phyloP scores from a whole-genome alignment of 2,888 invertebrate species.

The Mellilla xanthometata region DNA sequence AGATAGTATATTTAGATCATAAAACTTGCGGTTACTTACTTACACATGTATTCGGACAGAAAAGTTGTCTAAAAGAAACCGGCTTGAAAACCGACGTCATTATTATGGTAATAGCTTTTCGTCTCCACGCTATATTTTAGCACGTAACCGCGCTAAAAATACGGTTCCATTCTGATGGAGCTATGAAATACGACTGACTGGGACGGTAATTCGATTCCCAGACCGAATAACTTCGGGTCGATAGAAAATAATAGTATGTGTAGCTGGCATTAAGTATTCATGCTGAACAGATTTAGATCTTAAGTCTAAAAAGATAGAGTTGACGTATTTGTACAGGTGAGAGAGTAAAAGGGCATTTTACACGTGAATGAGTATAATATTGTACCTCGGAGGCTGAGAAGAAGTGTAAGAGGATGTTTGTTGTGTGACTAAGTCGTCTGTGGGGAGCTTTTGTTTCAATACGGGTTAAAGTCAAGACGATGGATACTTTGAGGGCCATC shows the following conservation, averaged over 20 bases:
- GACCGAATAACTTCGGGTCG: slow-evolving; percentile 3
- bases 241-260: slow-evolving; percentile 5
- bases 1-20: too few relatives aligned
- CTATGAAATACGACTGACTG: slow-evolving; percentile 1
- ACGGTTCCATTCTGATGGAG: neutral
- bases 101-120: too few relatives aligned
- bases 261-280: slow-evolving; percentile 8
- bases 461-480: slow-evolving; percentile 1
- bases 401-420: slow-evolving; percentile 11
- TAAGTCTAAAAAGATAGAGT: slow-evolving; percentile 3
- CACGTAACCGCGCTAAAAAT: neutral
- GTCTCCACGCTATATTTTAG: neutral
- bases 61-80: too few relatives aligned
- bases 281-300: slow-evolving; percentile 10
- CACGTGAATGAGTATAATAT: slow-evolving; percentile 13
- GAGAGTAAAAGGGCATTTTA: slow-evolving; percentile 8
- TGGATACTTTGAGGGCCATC: neutral
- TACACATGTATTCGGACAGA: too few relatives aligned
- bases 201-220: slow-evolving; percentile 4
- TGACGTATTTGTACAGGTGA: neutral
- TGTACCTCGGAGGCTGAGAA: slow-evolving; percentile 2
- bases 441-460: slow-evolving; percentile 18
- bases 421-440: slow-evolving; percentile 15
- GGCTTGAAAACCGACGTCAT: too few relatives aligned
- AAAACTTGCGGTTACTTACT: too few relatives aligned